Evolutionary conservation across 2,113 vertebrate species (phyloP).

Genomic region (Grammomys surdaster): DNA sequence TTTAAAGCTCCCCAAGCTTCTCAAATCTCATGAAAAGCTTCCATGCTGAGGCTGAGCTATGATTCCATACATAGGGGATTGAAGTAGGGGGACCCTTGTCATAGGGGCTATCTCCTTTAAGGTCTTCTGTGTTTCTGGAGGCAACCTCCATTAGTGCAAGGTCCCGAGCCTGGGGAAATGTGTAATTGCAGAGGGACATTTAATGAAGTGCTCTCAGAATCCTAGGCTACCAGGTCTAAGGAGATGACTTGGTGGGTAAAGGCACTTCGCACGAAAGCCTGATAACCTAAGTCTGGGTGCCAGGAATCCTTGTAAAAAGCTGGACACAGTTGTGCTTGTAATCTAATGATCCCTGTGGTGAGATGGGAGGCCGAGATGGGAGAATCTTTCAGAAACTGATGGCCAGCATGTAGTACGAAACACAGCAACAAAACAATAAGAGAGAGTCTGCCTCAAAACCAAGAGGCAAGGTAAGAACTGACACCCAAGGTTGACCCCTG

Average conservation of each 20-base stretch:
- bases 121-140: not conserved
- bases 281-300: not conserved
- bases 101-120: not conserved
- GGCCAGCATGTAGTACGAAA: not conserved
- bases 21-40: not conserved
- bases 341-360: not conserved
- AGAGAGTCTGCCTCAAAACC: too few species aligned
- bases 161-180: not conserved
- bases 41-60: not conserved
- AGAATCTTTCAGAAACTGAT: not conserved
- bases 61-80: not conserved
- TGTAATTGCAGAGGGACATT: not conserved
- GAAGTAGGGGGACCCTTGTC: not conserved
- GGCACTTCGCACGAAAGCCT: not conserved
- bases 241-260: not conserved
- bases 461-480: too few species aligned
- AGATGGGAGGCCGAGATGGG: not conserved
- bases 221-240: not conserved
- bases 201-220: not conserved
- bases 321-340: not conserved
- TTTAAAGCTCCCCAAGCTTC: not conserved
- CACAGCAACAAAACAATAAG: not conserved
- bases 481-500: too few species aligned
- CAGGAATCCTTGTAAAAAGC: not conserved
- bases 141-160: not conserved